Conservation (phyloP, 2,888 invertebrate species). For the Bembecia ichneumoniformis region DNA sequence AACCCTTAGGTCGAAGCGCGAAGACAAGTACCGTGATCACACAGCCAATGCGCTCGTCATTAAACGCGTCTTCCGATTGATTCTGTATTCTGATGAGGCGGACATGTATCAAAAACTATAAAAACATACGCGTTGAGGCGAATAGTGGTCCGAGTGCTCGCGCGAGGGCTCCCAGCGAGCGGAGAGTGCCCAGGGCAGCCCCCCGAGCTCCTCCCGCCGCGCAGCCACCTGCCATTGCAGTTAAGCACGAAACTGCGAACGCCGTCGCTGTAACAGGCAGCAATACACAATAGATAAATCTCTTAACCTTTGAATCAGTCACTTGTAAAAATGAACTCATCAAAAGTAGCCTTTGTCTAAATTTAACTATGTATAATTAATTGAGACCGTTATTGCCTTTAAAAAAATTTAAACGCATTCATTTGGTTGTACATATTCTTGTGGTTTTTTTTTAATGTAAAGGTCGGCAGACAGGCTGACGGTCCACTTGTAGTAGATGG, state of each 20-base stretch:
- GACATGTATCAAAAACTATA: neutral
- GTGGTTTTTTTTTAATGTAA: too few relatives aligned
- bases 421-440: too few relatives aligned
- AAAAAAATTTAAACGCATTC: too few relatives aligned
- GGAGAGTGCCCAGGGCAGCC: constrained; percentile 91
- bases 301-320: neutral
- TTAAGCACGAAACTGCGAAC: constrained; percentile 96
- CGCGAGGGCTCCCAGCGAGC: constrained; percentile 95
- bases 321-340: too few relatives aligned
- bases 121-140: constrained; percentile 80
- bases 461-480: too few relatives aligned
- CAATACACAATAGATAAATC: neutral
- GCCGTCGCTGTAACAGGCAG: constrained; percentile 77
- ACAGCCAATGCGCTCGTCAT: too few relatives aligned
- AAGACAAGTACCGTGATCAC: too few relatives aligned
- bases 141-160: constrained; percentile 92
- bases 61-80: neutral
- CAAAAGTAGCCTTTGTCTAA: too few relatives aligned
- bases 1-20: too few relatives aligned
- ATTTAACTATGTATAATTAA: too few relatives aligned
- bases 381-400: too few relatives aligned
- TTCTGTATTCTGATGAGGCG: neutral
- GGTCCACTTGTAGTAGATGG: too few relatives aligned
- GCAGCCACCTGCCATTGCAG: constrained; percentile 90
- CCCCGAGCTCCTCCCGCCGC: constrained; percentile 87